Evolutionary conservation across 2,797 vertebrate genomes (phyloP), one percentile per base, ranked within the genome.

Genomic region (Nothura maculosa): DNA sequence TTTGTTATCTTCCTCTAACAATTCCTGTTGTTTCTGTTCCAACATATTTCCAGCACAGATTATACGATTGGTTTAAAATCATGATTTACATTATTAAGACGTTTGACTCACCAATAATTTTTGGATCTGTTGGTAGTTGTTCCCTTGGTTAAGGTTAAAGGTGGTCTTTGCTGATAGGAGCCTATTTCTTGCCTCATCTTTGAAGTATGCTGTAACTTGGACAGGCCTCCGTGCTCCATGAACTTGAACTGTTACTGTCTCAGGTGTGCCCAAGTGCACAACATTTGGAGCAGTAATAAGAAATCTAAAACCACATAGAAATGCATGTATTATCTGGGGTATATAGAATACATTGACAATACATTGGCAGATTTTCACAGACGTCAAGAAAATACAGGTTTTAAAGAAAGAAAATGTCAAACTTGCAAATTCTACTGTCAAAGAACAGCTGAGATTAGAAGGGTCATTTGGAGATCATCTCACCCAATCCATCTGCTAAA

Each of bases 211-310:
- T 12, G 70, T 47, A 34, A 98, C 78, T 25, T 58, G 52, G 58
- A 93, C 86, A 61, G 89, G 85, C 8, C 6, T 32, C 10, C 91
- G 81, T 60, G 97, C 96, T 87, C 94, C 94, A 0, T 98, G 97
- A 30, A 98, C 91, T 84, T 98, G 98, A 68, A 97, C 89, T 18
- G 97, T 96, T 92, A 98, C 34, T 0, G 92, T 97, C 89, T 97
- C 97, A 2, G 90, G 34, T 57, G 76, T 96, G 43, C 96, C 97
- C 79, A 97, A 15, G 40, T 96, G 97, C 20, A 98, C 67, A 36
- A 96, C 93, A 70, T 96, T 97, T 64, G 98, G 98, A 36, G 97
- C 96, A 83, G 96, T 97, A 73, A 98, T 96, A 14, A 98, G 95
- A 87, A 81, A 97, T 57, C 98, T 98, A 76, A 78, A 92, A 18